Percentiles rank a stretch among this genome's conserved stretches.
Conservation (phyloP, 1,140 invertebrate species). For the Solen grandis region DNA sequence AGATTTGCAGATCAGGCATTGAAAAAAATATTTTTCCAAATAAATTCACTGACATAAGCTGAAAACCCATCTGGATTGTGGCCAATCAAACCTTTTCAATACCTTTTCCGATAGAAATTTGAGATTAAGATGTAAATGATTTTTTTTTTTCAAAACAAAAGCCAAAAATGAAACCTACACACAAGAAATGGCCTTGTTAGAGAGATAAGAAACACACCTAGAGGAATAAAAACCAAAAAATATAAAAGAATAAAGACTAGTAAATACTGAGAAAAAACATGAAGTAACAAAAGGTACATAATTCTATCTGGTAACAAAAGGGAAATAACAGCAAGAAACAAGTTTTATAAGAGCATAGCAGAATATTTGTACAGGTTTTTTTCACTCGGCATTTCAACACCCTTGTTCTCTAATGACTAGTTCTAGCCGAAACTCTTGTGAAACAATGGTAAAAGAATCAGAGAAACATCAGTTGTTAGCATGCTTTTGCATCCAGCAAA, state of each 20-base stretch:
- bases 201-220: conserved; percentile 32
- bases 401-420: conserved; percentile 33
- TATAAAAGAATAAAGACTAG: conserved; percentile 46
- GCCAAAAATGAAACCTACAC: too few relatives aligned
- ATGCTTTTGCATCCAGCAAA: too few relatives aligned
- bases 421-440: conserved; percentile 26
- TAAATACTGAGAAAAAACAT: conserved; percentile 50
- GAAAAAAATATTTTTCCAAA: too few relatives aligned
- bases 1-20: too few relatives aligned
- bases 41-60: too few relatives aligned
- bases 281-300: conserved; percentile 41
- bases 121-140: too few relatives aligned
- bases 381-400: conserved; percentile 28
- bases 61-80: too few relatives aligned
- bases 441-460: too few relatives aligned
- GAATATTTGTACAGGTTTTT: background rate
- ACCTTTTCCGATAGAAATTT: too few relatives aligned
- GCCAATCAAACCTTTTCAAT: too few relatives aligned
- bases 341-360: background rate
- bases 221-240: conserved; percentile 44
- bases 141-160: too few relatives aligned
- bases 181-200: background rate
- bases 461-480: too few relatives aligned
- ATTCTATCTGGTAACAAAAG: conserved; percentile 37
- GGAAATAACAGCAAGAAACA: conserved; percentile 40